Evolutionary conservation across 2,888 invertebrate species (phyloP).

Genomic region (Nectonema munidae): DNA sequence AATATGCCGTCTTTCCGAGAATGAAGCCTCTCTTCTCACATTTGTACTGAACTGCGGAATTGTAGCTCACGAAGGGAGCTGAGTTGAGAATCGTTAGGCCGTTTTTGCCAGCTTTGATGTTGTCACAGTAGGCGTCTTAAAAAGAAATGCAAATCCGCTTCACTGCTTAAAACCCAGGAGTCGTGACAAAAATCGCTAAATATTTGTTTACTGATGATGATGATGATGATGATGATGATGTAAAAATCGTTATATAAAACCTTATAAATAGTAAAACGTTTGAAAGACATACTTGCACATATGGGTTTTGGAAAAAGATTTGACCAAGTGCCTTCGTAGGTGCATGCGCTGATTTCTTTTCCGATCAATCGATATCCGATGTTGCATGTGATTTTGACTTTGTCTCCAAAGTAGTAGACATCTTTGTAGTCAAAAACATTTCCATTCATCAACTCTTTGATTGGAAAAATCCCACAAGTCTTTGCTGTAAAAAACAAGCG

Average conservation of each 20-base stretch:
- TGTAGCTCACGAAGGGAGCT: conserved; percentile 20
- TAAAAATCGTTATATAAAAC: too few species aligned
- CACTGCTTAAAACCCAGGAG: too few species aligned
- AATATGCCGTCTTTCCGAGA: conserved; percentile 6
- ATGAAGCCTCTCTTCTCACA: not conserved
- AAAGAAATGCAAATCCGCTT: conserved; percentile 6
- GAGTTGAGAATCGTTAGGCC: conserved; percentile 20
- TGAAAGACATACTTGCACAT: conserved; percentile 59
- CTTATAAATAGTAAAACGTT: too few species aligned
- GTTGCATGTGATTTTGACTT: conserved; percentile 59
- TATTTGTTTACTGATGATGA: too few species aligned
- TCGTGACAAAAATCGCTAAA: too few species aligned
- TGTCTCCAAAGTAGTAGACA: conserved; percentile 49
- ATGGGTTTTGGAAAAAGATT: conserved; percentile 42
- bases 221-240: too few species aligned
- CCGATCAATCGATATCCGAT: conserved; percentile 74
- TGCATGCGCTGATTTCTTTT: conserved; percentile 47
- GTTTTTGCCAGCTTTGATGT: conserved; percentile 19
- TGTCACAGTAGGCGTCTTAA: conserved; percentile 21
- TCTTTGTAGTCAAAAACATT: conserved; percentile 16
- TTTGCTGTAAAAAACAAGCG: conserved; percentile 1
- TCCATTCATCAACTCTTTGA: conserved; percentile 16
- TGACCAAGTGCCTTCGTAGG: conserved; percentile 63
- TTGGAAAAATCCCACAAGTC: conserved; percentile 2
- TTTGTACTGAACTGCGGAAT: conserved; percentile 20